Conservation (phyloP, 2,797 vertebrate genomes). For the Pipistrellus pygmaeus region DNA sequence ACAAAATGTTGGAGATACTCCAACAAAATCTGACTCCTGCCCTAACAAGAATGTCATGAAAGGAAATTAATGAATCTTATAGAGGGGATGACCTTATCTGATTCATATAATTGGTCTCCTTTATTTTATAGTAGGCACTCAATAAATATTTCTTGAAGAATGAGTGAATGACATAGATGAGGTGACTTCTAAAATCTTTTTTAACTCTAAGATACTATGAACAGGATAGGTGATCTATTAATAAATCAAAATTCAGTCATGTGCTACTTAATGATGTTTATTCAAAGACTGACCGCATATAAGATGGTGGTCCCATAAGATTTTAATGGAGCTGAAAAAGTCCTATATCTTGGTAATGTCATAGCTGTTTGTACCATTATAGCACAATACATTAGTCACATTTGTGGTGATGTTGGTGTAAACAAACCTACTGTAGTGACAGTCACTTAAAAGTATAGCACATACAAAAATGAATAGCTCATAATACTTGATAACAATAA, state of each 20-base stretch:
- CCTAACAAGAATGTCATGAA: neutral
- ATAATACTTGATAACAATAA: neutral
- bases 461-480: neutral
- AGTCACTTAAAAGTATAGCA: neutral
- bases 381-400: neutral
- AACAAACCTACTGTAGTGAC: neutral
- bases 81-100: neutral
- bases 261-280: neutral
- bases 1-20: neutral
- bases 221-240: neutral
- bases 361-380: neutral
- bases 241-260: neutral
- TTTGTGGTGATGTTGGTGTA: neutral
- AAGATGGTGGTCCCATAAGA: neutral
- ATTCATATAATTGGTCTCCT: neutral
- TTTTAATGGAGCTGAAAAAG: neutral
- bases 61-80: neutral
- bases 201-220: neutral
- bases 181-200: neutral
- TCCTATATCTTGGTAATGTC: neutral
- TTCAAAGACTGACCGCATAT: neutral
- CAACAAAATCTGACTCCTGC: neutral
- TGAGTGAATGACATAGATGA: neutral
- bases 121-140: neutral
- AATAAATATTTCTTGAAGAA: slow-evolving; percentile 42